Evolutionary conservation across 2,113 vertebrate genomes (phyloP), one percentile per base, ranked within the genome.

Genomic region (Periophthalmodon schlosseri): DNA sequence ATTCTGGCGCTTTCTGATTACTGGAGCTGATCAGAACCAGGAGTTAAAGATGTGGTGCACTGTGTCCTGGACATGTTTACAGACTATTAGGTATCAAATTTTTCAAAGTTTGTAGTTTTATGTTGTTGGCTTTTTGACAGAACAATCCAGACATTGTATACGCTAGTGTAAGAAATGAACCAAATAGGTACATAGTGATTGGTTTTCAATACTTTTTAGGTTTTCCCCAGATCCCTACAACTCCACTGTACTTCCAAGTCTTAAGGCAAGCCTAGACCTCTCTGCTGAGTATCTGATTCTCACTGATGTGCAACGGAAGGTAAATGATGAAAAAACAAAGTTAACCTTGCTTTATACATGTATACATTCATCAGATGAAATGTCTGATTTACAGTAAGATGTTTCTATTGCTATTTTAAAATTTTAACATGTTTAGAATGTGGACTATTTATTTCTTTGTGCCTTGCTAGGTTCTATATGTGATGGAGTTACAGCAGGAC

Each of bases 21-120:
- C 98, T 0, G 98, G 98, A 60, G 97, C 97, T 0, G 95, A 98
- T 89, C 97, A 99, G 92, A 99, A 98, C 85, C 95, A 94, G 80
- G 97, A 99, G 52, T 88, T 99, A 65, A 99, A 98, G 92, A 94
- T 99, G 95, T 99, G 98, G 98, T 99, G 98, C 88, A 99, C 98
- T 0, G 97, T 99, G 57, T 98, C 97, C 21, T 99, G 98, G 97
- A 99, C 96, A 13, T 99, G 97, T 76, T 91, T 99, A 68, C 98
- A 99, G 81, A 99, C 96, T 15, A 93, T 99, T 72, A 95, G 95
- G 97, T 98, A 4, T 84, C 73, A 5, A 16, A 54, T 63, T 64
- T 39, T 49, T 54, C 12, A 5, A 12, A 64, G 6, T 8, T 16
- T 65, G 5, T 8, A 14, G 13, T 12, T 57, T 28, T n/a, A 18